Conservation (phyloP, 2,113 vertebrate genomes). For the Pyxicephalus adspersus region DNA sequence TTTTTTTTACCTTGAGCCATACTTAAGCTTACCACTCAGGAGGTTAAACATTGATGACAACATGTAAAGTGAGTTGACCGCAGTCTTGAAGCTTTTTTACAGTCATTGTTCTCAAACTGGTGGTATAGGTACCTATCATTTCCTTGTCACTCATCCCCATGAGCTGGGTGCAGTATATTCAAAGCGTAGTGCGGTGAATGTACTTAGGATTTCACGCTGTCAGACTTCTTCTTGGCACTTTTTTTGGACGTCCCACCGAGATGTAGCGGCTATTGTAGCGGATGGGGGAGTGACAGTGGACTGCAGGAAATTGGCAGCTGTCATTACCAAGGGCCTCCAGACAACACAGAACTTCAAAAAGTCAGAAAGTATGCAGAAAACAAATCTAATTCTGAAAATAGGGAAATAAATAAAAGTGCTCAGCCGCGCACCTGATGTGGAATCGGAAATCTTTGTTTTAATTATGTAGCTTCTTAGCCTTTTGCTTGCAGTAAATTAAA, state of each 20-base stretch:
- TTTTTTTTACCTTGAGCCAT: no score
- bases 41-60: no score
- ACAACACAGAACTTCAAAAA: constrained; percentile 13
- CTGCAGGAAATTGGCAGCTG: constrained; percentile 38
- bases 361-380: background rate
- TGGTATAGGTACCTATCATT: no score
- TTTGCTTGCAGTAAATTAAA: constrained; percentile 44
- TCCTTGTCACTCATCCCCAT: no score
- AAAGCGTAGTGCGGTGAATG: background rate
- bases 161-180: background rate
- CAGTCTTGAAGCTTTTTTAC: no score
- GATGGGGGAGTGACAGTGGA: constrained; percentile 16
- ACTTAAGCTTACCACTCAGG: no score
- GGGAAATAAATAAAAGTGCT: background rate
- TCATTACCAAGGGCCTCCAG: background rate
- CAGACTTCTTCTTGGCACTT: constrained; percentile 2
- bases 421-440: constrained; percentile 20
- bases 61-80: no score
- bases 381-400: background rate
- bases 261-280: constrained; percentile 22
- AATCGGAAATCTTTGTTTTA: constrained; percentile 43
- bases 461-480: constrained; percentile 42
- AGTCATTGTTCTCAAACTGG: no score
- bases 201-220: constrained; percentile 13
- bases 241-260: constrained; percentile 27